These are phyloP conservation scores for Drosophila rhopaloa DNA, from an alignment of 1,140 invertebrate species.

Conservation along the genomic window DNA sequence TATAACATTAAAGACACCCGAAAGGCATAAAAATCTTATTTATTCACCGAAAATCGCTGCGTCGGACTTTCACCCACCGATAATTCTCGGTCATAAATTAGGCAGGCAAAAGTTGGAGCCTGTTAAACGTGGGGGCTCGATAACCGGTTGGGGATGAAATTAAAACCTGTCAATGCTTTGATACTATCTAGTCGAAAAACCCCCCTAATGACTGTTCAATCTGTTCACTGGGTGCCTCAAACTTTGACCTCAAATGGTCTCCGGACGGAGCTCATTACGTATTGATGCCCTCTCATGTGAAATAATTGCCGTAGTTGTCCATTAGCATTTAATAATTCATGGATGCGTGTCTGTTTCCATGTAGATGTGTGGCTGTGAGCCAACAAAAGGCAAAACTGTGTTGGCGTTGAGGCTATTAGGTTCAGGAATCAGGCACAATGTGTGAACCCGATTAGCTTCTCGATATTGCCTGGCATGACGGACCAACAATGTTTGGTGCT, in stretches of 20 bases:
- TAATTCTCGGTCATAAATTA: constrained; percentile 73
- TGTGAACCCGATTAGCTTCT: constrained; percentile 37
- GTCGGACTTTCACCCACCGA: constrained; percentile 56
- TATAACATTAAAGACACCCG: constrained; percentile 68
- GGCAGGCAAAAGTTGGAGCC: constrained; percentile 43
- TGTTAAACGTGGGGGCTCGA: constrained; percentile 17
- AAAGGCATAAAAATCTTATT: constrained; percentile 63
- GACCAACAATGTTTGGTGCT: not conserved
- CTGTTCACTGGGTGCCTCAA: constrained; percentile 56
- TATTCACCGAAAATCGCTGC: constrained; percentile 69
- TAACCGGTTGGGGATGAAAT: constrained; percentile 49
- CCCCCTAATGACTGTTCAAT: constrained; percentile 45
- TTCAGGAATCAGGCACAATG: constrained; percentile 40
- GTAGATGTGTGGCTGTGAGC: constrained; percentile 6
- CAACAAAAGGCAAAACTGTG: constrained; percentile 34
- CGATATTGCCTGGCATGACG: not conserved
- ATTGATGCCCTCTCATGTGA: constrained; percentile 77
- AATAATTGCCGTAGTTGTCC: constrained; percentile 74
- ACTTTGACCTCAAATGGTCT: constrained; percentile 6
- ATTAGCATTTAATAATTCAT: constrained; percentile 76
- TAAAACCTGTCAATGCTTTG: constrained; percentile 58
- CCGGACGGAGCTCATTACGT: constrained; percentile 62
- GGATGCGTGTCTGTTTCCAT: constrained; percentile 21
- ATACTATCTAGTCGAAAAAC: constrained; percentile 5
- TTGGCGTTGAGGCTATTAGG: constrained; percentile 46